phyloP scores from a whole-genome alignment of 64 coral and sea anemone genomes.

The Pocillopora verrucosa region DNA sequence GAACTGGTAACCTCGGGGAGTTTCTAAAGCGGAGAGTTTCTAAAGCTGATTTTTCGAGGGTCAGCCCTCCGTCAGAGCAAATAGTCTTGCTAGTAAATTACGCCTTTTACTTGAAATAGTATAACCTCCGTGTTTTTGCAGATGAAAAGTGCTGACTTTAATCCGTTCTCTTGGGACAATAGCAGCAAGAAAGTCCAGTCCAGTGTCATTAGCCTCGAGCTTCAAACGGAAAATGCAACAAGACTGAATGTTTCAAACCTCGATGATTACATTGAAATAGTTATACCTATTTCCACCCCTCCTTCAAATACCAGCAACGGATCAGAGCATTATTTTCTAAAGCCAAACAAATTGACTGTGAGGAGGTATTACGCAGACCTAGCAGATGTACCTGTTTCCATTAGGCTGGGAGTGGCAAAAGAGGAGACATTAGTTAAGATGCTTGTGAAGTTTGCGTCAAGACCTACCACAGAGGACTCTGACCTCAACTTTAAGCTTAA shows the following conservation, averaged over 20 bases:
- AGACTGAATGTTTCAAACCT: slow-evolving; percentile 36
- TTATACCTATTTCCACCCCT: slow-evolving; percentile 33
- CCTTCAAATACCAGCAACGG: not conserved
- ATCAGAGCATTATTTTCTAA: not conserved
- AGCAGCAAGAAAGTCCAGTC: slow-evolving; percentile 42
- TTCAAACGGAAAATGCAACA: not conserved
- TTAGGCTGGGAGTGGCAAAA: not conserved
- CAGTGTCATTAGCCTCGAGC: slow-evolving; percentile 23
- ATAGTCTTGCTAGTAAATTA: too few species aligned
- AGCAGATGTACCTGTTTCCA: not conserved
- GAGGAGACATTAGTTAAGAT: slow-evolving; percentile 23
- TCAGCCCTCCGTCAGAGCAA: too few species aligned
- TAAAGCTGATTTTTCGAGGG: too few species aligned
- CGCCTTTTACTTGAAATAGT: too few species aligned
- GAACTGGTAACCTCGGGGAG: too few species aligned
- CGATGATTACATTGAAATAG: slow-evolving; percentile 23
- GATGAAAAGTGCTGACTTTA: slow-evolving; percentile 21
- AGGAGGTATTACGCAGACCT: not conserved
- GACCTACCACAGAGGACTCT: slow-evolving; percentile 59
- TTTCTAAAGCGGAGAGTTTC: not conserved
- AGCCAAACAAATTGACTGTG: slow-evolving; percentile 6
- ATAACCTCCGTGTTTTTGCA: not conserved
- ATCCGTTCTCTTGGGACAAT: slow-evolving; percentile 47
- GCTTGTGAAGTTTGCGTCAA: slow-evolving; percentile 39
- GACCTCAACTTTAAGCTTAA: slow-evolving; percentile 54